Base-by-base conservation (phyloP, 2,888 invertebrate species). In the Anthophora plumipes region DNA sequence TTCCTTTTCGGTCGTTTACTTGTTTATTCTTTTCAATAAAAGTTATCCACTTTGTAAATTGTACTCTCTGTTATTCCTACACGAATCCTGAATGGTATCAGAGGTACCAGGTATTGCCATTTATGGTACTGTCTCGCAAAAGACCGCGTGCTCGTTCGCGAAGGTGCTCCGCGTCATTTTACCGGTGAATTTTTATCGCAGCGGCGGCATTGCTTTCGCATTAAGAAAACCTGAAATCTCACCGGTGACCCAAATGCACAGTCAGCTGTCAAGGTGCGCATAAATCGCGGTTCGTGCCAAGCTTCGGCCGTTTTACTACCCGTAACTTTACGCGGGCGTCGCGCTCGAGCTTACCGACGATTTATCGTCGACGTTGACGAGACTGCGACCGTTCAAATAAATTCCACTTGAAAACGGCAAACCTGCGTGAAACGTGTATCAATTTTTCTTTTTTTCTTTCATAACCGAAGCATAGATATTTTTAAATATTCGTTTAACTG, bases 231-330 rank as follows among this genome's bases (percentile, higher is more conserved):
- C 71, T 84, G 84, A 80, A 88, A 84, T 84, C 73, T 52, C 82
- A 71, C 50, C 80, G 74, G 76, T 86, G 90, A 90, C 90, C 91
- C 85, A 88, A 89, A 89, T 90, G 86, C 83, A 81, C 78, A 63
- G 57, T 69, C 76, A 75, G 71, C 79, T 83, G 84, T 88, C 90
- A 90, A 90, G 91, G 90, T 85, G 74, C 83, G 74, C 82, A 80
- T 80, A 77, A 79, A 76, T 82, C 75, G 61, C 57, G 75, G 22
- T 76, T 61, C 68, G 46, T 68, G 81, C 70, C 81, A 76, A 66
- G 61, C 63, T 46, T 60, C 6, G 41, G 14, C n/a, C 37, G 20
- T 43, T 75, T 59, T 67, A 52, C 20, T 37, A 59, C 50, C 77
- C 48, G 71, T 70, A 57, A 71, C 11, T 20, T 41, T 25, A 43